phyloP scores from a whole-genome alignment of 2,113 vertebrate species.

The Gorsachius goisagi region DNA sequence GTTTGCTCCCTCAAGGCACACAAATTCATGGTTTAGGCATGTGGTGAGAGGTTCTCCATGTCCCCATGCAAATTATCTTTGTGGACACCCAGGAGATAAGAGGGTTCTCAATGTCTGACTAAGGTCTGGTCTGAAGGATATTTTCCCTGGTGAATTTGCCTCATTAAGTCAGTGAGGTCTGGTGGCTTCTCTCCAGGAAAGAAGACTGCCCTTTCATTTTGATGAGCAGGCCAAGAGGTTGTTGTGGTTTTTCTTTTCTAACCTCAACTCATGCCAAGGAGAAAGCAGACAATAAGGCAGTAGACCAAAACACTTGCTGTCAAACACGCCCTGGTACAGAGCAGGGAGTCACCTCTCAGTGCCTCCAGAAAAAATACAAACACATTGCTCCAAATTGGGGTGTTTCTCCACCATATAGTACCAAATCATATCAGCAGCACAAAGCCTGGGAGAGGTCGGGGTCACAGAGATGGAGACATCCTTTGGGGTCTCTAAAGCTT shows the following conservation, averaged over 20 bases:
- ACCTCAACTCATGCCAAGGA: not conserved
- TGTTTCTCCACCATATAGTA: not conserved
- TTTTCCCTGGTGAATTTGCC: not conserved
- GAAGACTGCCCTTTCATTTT: not conserved
- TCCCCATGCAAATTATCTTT: not conserved
- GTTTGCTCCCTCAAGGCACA: not conserved
- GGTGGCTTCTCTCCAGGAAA: not conserved
- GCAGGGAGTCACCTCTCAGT: not conserved
- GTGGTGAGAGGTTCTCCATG: not conserved
- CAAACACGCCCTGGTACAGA: accelerated
- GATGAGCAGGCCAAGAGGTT: not conserved
- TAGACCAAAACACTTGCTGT: not conserved
- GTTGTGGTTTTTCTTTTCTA: not conserved
- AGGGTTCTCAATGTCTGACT: not conserved
- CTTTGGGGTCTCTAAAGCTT: not conserved
- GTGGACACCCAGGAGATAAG: not conserved
- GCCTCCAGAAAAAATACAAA: not conserved
- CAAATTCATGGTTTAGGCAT: not conserved
- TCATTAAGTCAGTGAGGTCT: not conserved
- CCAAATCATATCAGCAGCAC: not conserved
- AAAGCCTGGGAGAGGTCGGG: not conserved
- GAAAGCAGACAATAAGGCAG: not conserved
- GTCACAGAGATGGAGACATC: not conserved
- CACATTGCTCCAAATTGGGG: not conserved
- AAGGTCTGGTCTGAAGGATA: not conserved